Percentiles rank a stretch among this genome's conserved stretches.
Conservation (phyloP, 2,113 vertebrate species). For the Nerophis ophidion region DNA sequence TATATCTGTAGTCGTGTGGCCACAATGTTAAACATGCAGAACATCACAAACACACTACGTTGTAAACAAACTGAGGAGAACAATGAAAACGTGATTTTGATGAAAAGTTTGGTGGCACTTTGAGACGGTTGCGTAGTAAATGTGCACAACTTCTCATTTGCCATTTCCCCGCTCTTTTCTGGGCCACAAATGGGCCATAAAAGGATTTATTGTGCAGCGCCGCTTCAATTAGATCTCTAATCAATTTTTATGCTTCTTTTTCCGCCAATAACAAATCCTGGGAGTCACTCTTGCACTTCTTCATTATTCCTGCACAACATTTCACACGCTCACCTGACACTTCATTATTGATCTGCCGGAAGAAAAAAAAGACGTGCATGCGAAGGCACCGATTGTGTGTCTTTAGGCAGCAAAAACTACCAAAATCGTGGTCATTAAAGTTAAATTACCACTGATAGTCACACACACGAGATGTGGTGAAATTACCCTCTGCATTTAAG, state of each 20-base stretch:
- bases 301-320: conserved; percentile 41
- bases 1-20: no score
- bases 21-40: no score
- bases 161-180: not conserved
- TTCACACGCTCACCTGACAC: conserved; percentile 49
- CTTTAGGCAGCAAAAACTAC: conserved; percentile 51
- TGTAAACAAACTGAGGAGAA: no score
- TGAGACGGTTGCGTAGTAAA: no score
- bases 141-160: no score
- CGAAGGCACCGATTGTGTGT: conserved; percentile 58
- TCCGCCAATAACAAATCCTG: conserved; percentile 26
- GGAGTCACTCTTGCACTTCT: conserved; percentile 15
- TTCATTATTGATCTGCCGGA: conserved; percentile 58
- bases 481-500: no score
- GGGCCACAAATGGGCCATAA: conserved; percentile 14
- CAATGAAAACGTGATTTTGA: no score
- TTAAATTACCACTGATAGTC: no score
- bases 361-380: conserved; percentile 37
- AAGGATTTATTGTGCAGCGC: not conserved
- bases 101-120: no score
- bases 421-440: no score
- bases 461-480: no score
- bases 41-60: no score
- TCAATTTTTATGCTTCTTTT: conserved; percentile 27
- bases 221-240: conserved; percentile 36